These are phyloP conservation scores for Vanessa cardui DNA, from an alignment of 2,888 invertebrate species.

Conservation along the genomic window DNA sequence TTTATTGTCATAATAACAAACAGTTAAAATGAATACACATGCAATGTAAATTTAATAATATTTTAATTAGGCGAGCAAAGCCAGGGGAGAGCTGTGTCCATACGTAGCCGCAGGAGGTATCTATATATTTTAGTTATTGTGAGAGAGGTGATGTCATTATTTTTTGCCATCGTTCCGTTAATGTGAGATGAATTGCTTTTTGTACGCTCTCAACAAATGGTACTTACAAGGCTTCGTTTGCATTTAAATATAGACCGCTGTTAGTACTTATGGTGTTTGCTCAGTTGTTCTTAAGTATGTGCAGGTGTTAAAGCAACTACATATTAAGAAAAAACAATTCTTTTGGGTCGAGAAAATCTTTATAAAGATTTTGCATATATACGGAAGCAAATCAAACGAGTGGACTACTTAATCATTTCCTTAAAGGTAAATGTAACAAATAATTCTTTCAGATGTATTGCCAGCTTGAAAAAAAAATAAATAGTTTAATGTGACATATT, in stretches of 20 bases:
- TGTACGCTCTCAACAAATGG: conserved; percentile 66
- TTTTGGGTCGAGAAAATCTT: not conserved
- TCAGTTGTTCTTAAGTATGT: conserved; percentile 39
- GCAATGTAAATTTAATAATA: too few species aligned
- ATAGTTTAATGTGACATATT: conserved; percentile 1
- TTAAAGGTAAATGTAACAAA: conserved; percentile 9
- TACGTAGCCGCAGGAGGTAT: conserved; percentile 10
- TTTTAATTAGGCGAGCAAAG: not conserved
- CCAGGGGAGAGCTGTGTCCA: not conserved
- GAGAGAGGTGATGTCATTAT: conserved; percentile 69
- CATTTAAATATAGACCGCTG: conserved; percentile 53
- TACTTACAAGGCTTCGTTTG: conserved; percentile 61
- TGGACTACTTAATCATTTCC: not conserved
- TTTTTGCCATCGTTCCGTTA: conserved; percentile 67
- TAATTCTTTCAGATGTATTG: conserved; percentile 7
- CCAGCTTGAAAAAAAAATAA: not conserved
- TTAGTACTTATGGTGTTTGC: conserved; percentile 40
- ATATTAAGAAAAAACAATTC: not conserved
- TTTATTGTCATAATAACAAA: too few species aligned
- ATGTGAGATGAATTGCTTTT: conserved; percentile 72
- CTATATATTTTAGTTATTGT: conserved; percentile 28
- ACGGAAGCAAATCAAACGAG: conserved; percentile 1
- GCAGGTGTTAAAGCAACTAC: conserved; percentile 14
- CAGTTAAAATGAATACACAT: too few species aligned
- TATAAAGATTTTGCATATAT: not conserved